Evolutionary conservation across 2,797 vertebrate genomes (phyloP).

Genomic region (Benthosema pterotum): DNA sequence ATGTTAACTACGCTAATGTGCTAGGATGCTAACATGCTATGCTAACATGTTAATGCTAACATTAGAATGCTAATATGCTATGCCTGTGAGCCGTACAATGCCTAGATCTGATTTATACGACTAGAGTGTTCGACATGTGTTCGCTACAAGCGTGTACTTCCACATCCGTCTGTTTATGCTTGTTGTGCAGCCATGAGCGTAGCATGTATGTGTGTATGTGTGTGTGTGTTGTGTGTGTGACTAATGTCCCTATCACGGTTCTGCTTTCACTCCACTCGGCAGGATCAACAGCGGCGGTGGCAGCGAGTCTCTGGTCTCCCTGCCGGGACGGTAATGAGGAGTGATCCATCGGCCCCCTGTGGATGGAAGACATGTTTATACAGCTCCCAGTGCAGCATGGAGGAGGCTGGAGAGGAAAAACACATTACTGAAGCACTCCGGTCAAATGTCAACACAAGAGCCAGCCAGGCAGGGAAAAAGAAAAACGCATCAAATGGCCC

Average conservation of each 20-base stretch:
- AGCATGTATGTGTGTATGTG: background rate
- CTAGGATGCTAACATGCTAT: too few relatives aligned
- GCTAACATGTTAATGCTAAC: too few relatives aligned
- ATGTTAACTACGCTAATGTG: too few relatives aligned
- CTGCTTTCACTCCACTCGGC: constrained; percentile 37
- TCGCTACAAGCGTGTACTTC: too few relatives aligned
- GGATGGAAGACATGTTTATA: constrained; percentile 78
- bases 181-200: too few relatives aligned
- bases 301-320: constrained; percentile 46
- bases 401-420: constrained; percentile 58
- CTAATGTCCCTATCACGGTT: constrained; percentile 1
- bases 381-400: constrained; percentile 70
- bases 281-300: constrained; percentile 41
- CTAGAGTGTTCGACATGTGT: too few relatives aligned
- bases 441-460: constrained; percentile 74
- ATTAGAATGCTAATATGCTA: too few relatives aligned
- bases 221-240: too few relatives aligned
- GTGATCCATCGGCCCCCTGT: constrained; percentile 71
- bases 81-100: too few relatives aligned
- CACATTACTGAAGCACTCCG: constrained; percentile 74
- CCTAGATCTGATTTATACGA: too few relatives aligned
- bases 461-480: constrained; percentile 54
- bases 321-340: constrained; percentile 68
- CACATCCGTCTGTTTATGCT: too few relatives aligned
- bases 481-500: constrained; percentile 65